Evolutionary conservation across 2,797 vertebrate genomes (phyloP), one percentile per base, ranked within the genome.

Genomic region (Cyclopterus lumpus): DNA sequence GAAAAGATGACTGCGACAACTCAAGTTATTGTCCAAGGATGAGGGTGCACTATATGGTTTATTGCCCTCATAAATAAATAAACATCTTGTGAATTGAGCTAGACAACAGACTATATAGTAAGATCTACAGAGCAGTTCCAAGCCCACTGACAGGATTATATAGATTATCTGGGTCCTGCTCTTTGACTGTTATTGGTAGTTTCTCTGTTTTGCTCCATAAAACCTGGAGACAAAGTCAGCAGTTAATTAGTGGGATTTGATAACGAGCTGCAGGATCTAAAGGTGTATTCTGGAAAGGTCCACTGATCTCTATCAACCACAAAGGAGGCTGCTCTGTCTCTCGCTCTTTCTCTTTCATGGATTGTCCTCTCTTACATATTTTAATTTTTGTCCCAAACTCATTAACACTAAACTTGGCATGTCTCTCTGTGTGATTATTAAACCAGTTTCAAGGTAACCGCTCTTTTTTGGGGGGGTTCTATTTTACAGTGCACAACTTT

Each of bases 1-100:
- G 44, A 42, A 54, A 40, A 34, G 24, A 26, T 48, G 42, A 20
- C 22, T 10, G 22, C 18, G 49, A 28, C 14, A 54, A 46, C 7
- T 34, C 40, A 15, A 22, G 30, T 67, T 10, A 38, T 61, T 57
- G 67, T 8, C 36, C 2, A 34, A 75, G 24, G 40, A 38, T 51
- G 16, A 77, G 34, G 4, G 16, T 34, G 40, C 22, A 46, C 18
- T 42, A 15, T 20, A 1, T 34, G 20, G 8, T 70, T 60, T 75
- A 67, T 59, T 44, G 16, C 28, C 20, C 22, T 54, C 26, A 53
- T 79, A 57, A 69, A 70, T 80, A 77, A 61, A 69, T 80, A 24
- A 69, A 51, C 40, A 63, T 36, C 4, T 14, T 49, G 16, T 38
- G 15, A 60, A 28, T 9, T 30, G 49, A 70, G 24, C 16, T 42